A percentile compares a stretch with the other conserved stretches of the same genome.
phyloP scores from a whole-genome alignment of 23 tunicate species.

The Aplidium turbinatum region DNA sequence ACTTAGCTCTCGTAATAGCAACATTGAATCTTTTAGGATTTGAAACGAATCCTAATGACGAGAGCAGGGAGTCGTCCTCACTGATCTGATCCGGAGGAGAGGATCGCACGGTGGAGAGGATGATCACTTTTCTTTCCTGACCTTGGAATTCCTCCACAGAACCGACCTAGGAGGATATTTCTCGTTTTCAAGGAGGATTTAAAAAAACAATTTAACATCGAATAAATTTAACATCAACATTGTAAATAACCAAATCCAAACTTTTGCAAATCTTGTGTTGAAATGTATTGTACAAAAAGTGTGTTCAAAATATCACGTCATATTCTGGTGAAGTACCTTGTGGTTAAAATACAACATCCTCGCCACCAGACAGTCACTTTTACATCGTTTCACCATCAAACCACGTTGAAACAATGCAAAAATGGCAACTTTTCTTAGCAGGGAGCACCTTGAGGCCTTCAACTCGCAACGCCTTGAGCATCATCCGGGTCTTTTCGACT shows the following conservation, averaged over 20 bases:
- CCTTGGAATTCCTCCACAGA: slow-evolving; percentile 96
- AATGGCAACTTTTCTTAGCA: no score
- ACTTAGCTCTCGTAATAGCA: slow-evolving; percentile 74
- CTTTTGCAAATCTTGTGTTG: no score
- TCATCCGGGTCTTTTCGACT: slow-evolving; percentile 76
- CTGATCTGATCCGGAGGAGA: not conserved
- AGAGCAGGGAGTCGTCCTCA: slow-evolving; percentile 8
- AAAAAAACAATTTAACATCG: no score
- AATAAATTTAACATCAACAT: no score
- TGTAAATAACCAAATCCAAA: no score
- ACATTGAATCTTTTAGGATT: slow-evolving; percentile 80
- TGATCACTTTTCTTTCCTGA: slow-evolving; percentile 70
- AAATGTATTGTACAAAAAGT: no score
- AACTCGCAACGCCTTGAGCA: slow-evolving; percentile 55
- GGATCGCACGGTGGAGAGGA: slow-evolving; percentile 79
- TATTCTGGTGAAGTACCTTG: no score
- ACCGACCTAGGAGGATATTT: slow-evolving; percentile 40
- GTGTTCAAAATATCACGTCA: no score
- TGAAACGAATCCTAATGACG: slow-evolving; percentile 69
- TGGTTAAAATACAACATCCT: no score
- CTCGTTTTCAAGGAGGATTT: not conserved
- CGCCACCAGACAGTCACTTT: no score
- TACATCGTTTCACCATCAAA: no score
- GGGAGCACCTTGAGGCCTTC: slow-evolving; percentile 76
- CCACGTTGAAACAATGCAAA: no score